Percentiles rank a stretch among this genome's conserved stretches.
These are phyloP conservation scores for Latrodectus hesperus DNA, from an alignment of 2,888 invertebrate genomes.

Conservation along the genomic window DNA sequence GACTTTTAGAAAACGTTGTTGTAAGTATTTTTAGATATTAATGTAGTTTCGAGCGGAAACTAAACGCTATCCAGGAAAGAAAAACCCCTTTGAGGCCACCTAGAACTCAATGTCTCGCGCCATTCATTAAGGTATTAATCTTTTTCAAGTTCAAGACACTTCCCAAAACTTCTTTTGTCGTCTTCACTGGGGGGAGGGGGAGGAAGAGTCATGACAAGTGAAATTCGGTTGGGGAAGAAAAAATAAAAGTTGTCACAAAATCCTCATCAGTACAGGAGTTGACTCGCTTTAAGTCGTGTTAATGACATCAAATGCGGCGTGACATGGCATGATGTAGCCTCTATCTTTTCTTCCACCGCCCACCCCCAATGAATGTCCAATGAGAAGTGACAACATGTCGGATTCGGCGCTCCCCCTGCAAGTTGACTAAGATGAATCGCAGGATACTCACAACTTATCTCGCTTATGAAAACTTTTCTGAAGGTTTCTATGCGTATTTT, in stretches of 20 bases:
- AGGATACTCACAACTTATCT: conserved; percentile 63
- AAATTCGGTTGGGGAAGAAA: conserved; percentile 2
- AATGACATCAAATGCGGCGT: conserved; percentile 53
- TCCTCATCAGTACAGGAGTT: conserved; percentile 23
- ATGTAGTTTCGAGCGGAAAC: not conserved
- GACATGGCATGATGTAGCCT: conserved; percentile 6
- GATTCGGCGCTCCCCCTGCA: conserved; percentile 18
- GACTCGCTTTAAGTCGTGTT: conserved; percentile 64
- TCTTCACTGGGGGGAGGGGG: conserved; percentile 6
- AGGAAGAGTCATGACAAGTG: conserved; percentile 2
- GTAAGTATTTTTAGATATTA: no score
- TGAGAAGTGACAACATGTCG: conserved; percentile 53
- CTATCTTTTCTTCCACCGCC: not conserved
- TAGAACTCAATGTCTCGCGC: conserved; percentile 20
- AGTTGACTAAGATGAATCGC: conserved; percentile 63
- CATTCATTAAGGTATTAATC: conserved; percentile 61
- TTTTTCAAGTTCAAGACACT: conserved; percentile 30
- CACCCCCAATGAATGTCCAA: conserved; percentile 7
- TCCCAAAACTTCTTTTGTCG: conserved; percentile 43
- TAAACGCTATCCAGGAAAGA: not conserved
- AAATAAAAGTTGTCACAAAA: conserved; percentile 21
- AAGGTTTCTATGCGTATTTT: not conserved
- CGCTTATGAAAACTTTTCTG: conserved; percentile 14
- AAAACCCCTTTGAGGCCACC: conserved; percentile 11
- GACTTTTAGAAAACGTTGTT: no score